phyloP scores from a whole-genome alignment of 2,113 vertebrate species.

The Columba janthina region DNA sequence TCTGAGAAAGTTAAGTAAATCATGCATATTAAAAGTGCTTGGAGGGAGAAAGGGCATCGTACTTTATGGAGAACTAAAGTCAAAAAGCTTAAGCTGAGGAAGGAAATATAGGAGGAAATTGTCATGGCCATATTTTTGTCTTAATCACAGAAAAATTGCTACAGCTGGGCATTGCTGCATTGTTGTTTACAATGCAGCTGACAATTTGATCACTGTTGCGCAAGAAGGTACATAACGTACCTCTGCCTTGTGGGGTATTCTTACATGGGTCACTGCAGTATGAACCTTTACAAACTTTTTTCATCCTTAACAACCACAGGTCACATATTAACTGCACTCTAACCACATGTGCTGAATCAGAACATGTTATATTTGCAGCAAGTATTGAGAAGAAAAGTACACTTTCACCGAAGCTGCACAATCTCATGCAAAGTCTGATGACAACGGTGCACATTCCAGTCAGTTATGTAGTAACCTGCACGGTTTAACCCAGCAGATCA shows the following conservation, averaged over 20 bases:
- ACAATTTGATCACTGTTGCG: neutral
- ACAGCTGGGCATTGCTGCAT: neutral
- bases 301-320: neutral
- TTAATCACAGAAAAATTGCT: neutral
- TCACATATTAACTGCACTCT: neutral
- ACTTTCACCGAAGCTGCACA: neutral
- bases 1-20: neutral
- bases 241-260: neutral
- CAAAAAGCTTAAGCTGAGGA: neutral
- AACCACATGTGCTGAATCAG: neutral
- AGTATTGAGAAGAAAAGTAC: neutral
- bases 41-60: neutral
- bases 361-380: neutral
- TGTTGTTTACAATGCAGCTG: neutral
- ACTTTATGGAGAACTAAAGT: neutral
- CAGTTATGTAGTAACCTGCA: neutral
- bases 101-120: neutral
- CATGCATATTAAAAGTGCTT: neutral
- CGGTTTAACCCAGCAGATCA: neutral
- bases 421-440: neutral
- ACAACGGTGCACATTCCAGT: neutral
- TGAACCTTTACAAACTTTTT: neutral
- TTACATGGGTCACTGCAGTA: neutral
- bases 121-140: neutral
- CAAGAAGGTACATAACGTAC: neutral